A percentile compares a stretch with the other conserved stretches of the same genome.
phyloP scores from a whole-genome alignment of 2,888 invertebrate genomes.

The Lycocerus yunnanus region DNA sequence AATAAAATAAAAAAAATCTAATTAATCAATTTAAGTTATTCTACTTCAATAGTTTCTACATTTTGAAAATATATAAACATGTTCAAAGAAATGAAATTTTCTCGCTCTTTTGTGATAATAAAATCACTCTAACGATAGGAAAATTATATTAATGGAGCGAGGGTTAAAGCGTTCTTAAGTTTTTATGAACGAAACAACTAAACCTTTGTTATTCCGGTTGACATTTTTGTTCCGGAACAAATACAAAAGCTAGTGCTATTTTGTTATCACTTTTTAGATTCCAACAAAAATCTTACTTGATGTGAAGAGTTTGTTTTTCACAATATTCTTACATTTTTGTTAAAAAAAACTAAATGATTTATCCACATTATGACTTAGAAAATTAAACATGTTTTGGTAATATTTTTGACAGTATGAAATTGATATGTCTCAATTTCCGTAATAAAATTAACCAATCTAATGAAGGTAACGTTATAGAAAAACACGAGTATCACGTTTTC shows the following conservation, averaged over 20 bases:
- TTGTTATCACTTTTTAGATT: slow-evolving; percentile 14
- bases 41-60: background rate
- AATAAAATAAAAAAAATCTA: background rate
- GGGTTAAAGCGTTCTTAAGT: slow-evolving; percentile 12
- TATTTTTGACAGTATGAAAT: background rate
- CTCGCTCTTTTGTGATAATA: background rate
- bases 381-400: background rate
- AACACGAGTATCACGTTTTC: background rate
- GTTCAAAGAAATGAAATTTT: background rate
- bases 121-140: background rate
- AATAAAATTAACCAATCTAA: background rate
- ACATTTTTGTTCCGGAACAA: slow-evolving; percentile 17
- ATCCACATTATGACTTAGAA: background rate
- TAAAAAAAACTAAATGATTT: background rate
- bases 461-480: background rate
- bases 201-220: slow-evolving; percentile 12
- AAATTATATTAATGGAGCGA: slow-evolving; percentile 2
- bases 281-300: slow-evolving; percentile 7
- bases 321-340: background rate
- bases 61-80: background rate
- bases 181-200: slow-evolving; percentile 3
- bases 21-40: background rate
- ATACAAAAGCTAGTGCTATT: slow-evolving; percentile 7
- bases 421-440: background rate
- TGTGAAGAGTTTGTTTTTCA: background rate